These are phyloP conservation scores for Thecocarcelia acutangulata DNA, from an alignment of 2,888 invertebrate species.

Conservation along the genomic window DNA sequence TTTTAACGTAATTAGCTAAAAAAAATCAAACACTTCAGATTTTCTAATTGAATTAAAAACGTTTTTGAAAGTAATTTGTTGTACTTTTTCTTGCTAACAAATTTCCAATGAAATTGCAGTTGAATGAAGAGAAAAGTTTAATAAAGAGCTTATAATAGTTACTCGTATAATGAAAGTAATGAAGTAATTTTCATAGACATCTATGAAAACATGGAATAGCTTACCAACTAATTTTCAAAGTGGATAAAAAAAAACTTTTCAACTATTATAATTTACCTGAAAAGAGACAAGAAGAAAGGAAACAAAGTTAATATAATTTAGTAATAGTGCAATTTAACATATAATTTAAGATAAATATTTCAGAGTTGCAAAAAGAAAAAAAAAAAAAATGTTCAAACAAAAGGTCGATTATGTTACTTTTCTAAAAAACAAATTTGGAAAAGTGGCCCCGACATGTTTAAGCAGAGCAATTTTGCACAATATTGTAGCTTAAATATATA, in stretches of 20 bases:
- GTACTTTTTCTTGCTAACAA: not conserved
- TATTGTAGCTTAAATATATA: conserved; percentile 20
- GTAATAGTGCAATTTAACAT: conserved; percentile 19
- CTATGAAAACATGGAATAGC: conserved; percentile 9
- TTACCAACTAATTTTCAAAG: conserved; percentile 31
- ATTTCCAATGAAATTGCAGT: conserved; percentile 14
- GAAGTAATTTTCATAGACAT: conserved; percentile 48
- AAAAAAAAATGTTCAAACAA: conserved; percentile 13
- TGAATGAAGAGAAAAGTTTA: conserved; percentile 14
- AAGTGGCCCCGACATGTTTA: not conserved
- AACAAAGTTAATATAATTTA: conserved; percentile 25
- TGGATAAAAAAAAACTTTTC: not conserved
- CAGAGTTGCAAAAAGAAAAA: conserved; percentile 25
- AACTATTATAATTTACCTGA: conserved; percentile 54
- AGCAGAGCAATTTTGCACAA: conserved; percentile 34
- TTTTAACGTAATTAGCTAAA: not conserved
- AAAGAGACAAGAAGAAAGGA: conserved; percentile 44
- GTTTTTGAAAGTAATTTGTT: conserved; percentile 33
- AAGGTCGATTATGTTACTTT: conserved; percentile 36
- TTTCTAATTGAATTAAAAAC: conserved; percentile 31
- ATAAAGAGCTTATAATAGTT: conserved; percentile 24
- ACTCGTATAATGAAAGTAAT: conserved; percentile 38
- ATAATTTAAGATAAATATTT: conserved; percentile 33
- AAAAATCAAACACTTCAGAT: conserved; percentile 7
- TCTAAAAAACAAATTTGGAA: not conserved